These are phyloP conservation scores for Gasterosteus aculeatus DNA, from an alignment of 2,113 vertebrate species.

Conservation along the genomic window DNA sequence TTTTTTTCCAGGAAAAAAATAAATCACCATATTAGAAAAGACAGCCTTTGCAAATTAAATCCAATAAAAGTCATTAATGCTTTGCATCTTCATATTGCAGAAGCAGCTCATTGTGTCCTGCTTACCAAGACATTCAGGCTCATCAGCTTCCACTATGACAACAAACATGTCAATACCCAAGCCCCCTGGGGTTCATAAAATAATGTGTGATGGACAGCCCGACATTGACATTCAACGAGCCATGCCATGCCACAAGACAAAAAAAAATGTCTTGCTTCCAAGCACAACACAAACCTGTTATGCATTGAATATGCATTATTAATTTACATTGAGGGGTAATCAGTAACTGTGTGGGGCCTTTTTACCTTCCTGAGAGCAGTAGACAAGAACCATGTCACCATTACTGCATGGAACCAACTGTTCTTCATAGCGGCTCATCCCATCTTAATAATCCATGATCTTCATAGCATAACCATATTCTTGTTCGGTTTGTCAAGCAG, in stretches of 20 bases:
- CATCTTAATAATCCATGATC: conserved; percentile 53
- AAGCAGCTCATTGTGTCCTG: background rate
- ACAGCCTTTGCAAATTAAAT: background rate
- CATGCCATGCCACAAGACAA: background rate
- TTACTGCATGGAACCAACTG: conserved; percentile 12
- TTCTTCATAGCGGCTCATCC: conserved; percentile 32
- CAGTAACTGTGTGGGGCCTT: conserved; percentile 21
- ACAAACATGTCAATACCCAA: background rate
- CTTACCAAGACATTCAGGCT: background rate
- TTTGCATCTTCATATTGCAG: conserved; percentile 2
- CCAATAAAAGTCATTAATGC: conserved; percentile 11
- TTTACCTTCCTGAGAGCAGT: conserved; percentile 31
- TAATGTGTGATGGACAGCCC: background rate
- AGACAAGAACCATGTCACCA: conserved; percentile 37
- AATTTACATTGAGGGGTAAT: conserved; percentile 6
- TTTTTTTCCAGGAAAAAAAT: conserved; percentile 20
- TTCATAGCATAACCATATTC: background rate
- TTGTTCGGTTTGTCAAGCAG: background rate
- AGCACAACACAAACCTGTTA: conserved; percentile 27
- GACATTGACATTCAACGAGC: background rate
- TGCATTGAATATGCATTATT: conserved; percentile 32
- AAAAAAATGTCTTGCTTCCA: background rate
- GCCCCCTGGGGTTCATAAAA: background rate
- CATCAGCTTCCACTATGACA: conserved; percentile 3
- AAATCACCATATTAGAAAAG: conserved; percentile 32